Base-by-base conservation (phyloP, 2,888 invertebrate genomes). In the Hyppa rectilinea region DNA sequence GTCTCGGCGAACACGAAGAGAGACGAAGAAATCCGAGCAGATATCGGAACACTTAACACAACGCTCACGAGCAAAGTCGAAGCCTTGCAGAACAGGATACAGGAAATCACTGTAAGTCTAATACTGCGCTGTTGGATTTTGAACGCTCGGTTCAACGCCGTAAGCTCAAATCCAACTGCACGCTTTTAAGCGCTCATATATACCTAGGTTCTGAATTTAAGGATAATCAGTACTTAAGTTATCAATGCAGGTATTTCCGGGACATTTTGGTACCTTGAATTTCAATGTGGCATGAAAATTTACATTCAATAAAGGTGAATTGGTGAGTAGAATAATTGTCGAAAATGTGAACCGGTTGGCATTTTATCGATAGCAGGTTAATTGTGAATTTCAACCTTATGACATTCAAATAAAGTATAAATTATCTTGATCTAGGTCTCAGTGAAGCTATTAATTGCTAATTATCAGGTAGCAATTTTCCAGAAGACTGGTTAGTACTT, bases 1-100 rank as follows among this genome's bases (percentile, higher is more conserved):
- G 88, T 94, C 17, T 90, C 94, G 0, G 85, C 88, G 2, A 90
- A 87, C 72, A 78, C 82, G 26, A 93, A 90, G 80, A 80, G 78
- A 17, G 91, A 91, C 17, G 92, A 92, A 12, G 92, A 93, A 50
- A 80, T 94, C 9, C 90, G 87, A 74, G 85, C 84, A 31, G 91
- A 90, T 59, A 78, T 95, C 31, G 76, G 82, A 0, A 77, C 88
- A 4, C 79, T 95, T 43, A 96, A 95, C 73, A 86, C 81, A 7
- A 95, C 95, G 0, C 88, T 95, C 5, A 88, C 85, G 10, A 85
- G 86, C 49, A 91, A 90, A 79, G 85, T 95, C 29, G 92, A 93
- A 40, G 89, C 88, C 34, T 83, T 96, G 76, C 89, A 92, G 78
- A 87, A 81, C 56, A 93, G 90, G 86, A 90, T 96, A 88, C 90